Base-by-base conservation (phyloP, 2,888 invertebrate species). In the Athetis lepigone region DNA sequence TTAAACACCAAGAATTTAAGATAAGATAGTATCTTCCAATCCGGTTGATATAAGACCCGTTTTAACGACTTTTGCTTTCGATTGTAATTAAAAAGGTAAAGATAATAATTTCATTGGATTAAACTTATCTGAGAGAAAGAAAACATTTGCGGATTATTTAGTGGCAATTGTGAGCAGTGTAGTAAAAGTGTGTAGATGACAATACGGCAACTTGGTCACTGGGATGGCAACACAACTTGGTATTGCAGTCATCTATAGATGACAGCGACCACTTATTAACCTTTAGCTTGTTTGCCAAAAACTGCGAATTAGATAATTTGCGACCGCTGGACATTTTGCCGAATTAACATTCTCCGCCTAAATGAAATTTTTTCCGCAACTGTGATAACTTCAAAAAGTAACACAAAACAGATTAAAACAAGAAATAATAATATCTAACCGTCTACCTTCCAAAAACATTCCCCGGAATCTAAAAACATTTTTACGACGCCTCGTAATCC, bases 391-490 rank as follows among this genome's bases (percentile, higher is more conserved):
- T 33, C 8, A 29, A 40, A 62, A 70, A 27, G 23, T 47, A 63
- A 37, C 16, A 21, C 8, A 37, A 49, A 9, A 59, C 43, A 16
- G 16, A 23, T 7, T 21, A 39, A 27, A 36, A n/a, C n/a, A n/a
- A n/a, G n/a, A n/a, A n/a, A n/a, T n/a, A n/a, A 62, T 29, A 70
- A 71, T 63, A 63, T 40, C 25, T 16, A 58, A 71, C 29, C 16
- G 7, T 2, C 4, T 37, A 71, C 50, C n/a, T 2, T 21, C 61
- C 46, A 8, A 51, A 51, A 63, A 37, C 47, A 52, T 56, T 66
- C 16, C 23, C 23, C 13, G 18, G 46, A 65, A 68, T 67, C 58
- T 58, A 51, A 77, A 60, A 77, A 77, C 60, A 70, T 68, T 72
- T 68, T 72, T 69, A 64, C 60, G 66, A 62, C 42, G 27, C 13